A percentile compares a stretch with the other conserved stretches of the same genome.
phyloP scores from a whole-genome alignment of 1,140 invertebrate species.

The Chrysoperla carnea region DNA sequence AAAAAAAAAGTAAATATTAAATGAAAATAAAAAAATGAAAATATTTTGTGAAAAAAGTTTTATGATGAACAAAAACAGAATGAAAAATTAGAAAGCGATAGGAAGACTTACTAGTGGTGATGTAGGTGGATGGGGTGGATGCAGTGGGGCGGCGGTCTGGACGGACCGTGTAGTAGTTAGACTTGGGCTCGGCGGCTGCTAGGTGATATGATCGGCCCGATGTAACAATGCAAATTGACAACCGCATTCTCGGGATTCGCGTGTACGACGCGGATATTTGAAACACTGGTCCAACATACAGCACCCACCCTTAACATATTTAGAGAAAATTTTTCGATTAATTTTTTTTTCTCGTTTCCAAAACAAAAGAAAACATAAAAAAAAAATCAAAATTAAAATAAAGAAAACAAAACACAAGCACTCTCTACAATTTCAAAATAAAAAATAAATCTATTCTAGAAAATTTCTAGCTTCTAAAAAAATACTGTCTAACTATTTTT shows the following conservation, averaged over 20 bases:
- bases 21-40: too few species aligned
- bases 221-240: slow-evolving; percentile 74
- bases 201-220: slow-evolving; percentile 39
- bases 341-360: background rate
- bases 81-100: background rate
- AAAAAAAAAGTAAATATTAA: too few species aligned
- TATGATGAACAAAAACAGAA: background rate
- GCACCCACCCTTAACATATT: slow-evolving; percentile 41
- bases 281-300: slow-evolving; percentile 70
- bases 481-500: too few species aligned
- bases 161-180: slow-evolving; percentile 20
- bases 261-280: slow-evolving; percentile 52
- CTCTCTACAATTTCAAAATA: too few species aligned
- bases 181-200: slow-evolving; percentile 26
- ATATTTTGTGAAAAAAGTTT: too few species aligned
- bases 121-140: slow-evolving; percentile 8
- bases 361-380: background rate
- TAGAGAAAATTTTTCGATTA: background rate
- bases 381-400: too few species aligned
- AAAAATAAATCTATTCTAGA: too few species aligned
- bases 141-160: slow-evolving; percentile 13
- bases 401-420: background rate
- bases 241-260: slow-evolving; percentile 62
- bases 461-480: too few species aligned
- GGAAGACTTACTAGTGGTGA: slow-evolving; percentile 1